These are phyloP conservation scores for Physeter macrocephalus DNA, from an alignment of 2,113 vertebrate genomes.

Conservation along the genomic window DNA sequence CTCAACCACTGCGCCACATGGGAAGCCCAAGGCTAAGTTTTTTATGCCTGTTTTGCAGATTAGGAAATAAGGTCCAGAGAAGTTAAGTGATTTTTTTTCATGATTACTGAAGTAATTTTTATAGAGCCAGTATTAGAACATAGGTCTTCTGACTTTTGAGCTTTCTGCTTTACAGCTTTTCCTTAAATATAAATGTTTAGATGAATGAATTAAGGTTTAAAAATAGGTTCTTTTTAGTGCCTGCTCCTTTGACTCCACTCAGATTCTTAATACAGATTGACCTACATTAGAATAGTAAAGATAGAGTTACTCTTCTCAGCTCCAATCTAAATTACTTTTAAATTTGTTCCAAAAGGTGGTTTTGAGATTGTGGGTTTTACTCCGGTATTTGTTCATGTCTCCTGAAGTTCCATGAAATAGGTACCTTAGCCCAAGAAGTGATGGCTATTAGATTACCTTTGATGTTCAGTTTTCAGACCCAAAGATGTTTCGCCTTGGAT, in stretches of 20 bases:
- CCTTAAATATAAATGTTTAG: not conserved
- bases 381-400: not conserved
- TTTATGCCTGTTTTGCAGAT: not conserved
- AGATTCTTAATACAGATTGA: conserved; percentile 2
- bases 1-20: too few species aligned
- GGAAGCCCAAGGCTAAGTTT: too few species aligned
- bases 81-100: not conserved
- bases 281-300: not conserved
- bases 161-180: conserved; percentile 22
- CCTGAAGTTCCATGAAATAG: conserved; percentile 4
- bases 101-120: not conserved
- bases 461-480: not conserved
- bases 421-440: not conserved
- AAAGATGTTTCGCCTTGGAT: not conserved
- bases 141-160: not conserved
- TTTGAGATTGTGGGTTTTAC: conserved; percentile 25
- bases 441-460: not conserved
- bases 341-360: conserved; percentile 3
- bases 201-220: not conserved
- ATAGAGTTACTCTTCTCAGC: not conserved
- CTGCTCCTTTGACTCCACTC: not conserved
- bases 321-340: not conserved
- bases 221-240: conserved; percentile 10
- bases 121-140: not conserved
- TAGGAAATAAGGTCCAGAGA: not conserved